Conservation (phyloP, 1,140 invertebrate species). For the Marisa cornuarietis region DNA sequence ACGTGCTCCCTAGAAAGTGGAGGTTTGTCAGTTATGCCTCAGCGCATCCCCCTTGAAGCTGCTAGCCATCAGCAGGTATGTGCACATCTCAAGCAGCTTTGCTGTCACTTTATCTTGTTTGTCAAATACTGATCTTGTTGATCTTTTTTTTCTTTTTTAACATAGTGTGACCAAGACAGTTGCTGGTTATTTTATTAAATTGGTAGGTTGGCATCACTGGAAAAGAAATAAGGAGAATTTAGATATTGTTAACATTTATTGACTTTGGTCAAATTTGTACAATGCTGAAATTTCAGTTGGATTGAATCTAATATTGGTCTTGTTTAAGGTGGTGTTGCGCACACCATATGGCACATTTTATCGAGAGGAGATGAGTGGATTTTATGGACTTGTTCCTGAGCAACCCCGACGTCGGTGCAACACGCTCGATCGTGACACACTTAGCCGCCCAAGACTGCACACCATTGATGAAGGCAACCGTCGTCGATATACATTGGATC, state of each 20-base stretch:
- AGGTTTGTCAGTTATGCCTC: slow-evolving; percentile 30
- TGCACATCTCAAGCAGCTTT: background rate
- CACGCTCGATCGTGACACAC: slow-evolving; percentile 57
- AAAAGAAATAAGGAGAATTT: no score
- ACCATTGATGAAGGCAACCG: slow-evolving; percentile 58
- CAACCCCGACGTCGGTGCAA: slow-evolving; percentile 56
- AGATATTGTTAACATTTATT: no score
- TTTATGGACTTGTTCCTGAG: slow-evolving; percentile 55
- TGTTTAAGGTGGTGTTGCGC: slow-evolving; percentile 52
- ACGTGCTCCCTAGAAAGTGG: slow-evolving; percentile 28
- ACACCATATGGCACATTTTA: slow-evolving; percentile 63
- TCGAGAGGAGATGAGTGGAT: slow-evolving; percentile 53
- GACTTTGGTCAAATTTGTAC: no score
- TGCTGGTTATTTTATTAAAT: no score
- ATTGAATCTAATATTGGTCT: no score
- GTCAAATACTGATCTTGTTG: background rate
- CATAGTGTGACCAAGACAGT: no score
- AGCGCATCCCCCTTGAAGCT: slow-evolving; percentile 38
- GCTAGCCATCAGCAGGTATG: slow-evolving; percentile 39
- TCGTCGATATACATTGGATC: slow-evolving; percentile 52
- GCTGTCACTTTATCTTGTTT: background rate
- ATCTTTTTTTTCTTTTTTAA: background rate
- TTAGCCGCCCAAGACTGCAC: slow-evolving; percentile 50
- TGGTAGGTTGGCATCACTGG: no score
- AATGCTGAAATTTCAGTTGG: no score